Base-by-base conservation (phyloP, 2,113 vertebrate genomes). In the Pipa parva region DNA sequence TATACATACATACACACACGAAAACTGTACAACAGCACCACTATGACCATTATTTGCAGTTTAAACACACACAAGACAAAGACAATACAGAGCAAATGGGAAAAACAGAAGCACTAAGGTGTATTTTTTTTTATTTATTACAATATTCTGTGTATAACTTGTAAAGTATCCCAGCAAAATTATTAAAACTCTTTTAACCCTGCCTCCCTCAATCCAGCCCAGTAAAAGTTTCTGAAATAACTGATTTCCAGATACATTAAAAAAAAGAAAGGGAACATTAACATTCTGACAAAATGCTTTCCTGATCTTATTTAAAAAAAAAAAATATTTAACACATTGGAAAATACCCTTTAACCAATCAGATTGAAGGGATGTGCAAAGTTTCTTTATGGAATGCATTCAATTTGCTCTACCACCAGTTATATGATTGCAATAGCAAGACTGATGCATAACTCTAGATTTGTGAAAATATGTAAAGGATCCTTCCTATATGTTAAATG, bases 151-250 rank as follows among this genome's bases (percentile, higher is more conserved):
- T 84, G 82, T 91, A 93, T 90, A 92, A 92, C 88, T 92, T 92
- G 90, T 90, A 94, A 93, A 94, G 91, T 90, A 93, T 88, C 93
- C 90, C 91, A 92, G 91, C 90, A 92, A 93, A 91, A 90, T 83
- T 86, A 88, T 85, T 80, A 82, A 90, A 81, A 84, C 80, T 75
- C 82, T 84, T 78, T 76, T 83, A 83, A 86, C 80, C 84, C 61
- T 57, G 64, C 64, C 73, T 72, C 80, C 66, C 76, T 74, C 79
- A 86, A 88, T 59, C 59, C 64, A 68, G 56, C 56, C 64, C 56
- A 29, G 59, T 50, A 59, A 68, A 68, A 68, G 55, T 20, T 59
- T 36, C 49, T 59, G 64, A 68, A 59, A 49, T 59, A 55, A 68
- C 55, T 68, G 45, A 55, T 59, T 59, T 36, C 48, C 56, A 59